Evolutionary conservation across 2,113 vertebrate species (phyloP), one percentile per base, ranked within the genome.

Genomic region (Sterna hirundo): DNA sequence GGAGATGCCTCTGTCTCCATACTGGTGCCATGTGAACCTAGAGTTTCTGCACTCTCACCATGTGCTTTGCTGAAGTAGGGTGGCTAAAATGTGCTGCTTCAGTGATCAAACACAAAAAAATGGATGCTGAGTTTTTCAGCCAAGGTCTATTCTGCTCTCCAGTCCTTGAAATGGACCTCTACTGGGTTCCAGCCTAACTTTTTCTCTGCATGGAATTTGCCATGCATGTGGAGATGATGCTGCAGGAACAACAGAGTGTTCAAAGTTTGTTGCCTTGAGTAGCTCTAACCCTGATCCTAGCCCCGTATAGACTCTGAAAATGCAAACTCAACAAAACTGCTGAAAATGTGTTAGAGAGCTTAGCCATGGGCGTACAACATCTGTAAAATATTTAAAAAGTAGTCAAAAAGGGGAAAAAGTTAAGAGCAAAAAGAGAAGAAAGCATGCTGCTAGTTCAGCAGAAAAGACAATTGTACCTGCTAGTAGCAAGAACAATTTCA

Each of bases 371-470:
- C 2, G 2, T 44, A 36, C 14, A 83, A 36, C 17, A 3, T 27
- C 91, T 75, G n/a, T 90, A 79, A 93, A 96, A 96, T 91, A 91
- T 88, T 94, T 83, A 21, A 93, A 90, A 95, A 83, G 65, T 30
- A 74, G 64, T 42, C 6, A 46, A 89, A 95, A 82, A 34, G 3
- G 15, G 27, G 17, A 3, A 14, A 54, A 86, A 93, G 16, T 87
- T 77, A 82, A 68, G 55, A 87, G 68, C 38, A 75, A 71, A 81
- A 81, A 47, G 52, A 82, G 44, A 81, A 70, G 61, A 78, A 87
- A 78, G 30, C 4, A 25, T 78, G 52, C 36, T 95, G 88, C 88
- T 77, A 42, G 46, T 77, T 95, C 91, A 88, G 68, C 86, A 93
- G 74, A 91, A 95, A 96, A 90, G 68, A 79, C 64, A 54, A 60